phyloP scores from a whole-genome alignment of 2,113 vertebrate species.

The Salvelinus alpinus region DNA sequence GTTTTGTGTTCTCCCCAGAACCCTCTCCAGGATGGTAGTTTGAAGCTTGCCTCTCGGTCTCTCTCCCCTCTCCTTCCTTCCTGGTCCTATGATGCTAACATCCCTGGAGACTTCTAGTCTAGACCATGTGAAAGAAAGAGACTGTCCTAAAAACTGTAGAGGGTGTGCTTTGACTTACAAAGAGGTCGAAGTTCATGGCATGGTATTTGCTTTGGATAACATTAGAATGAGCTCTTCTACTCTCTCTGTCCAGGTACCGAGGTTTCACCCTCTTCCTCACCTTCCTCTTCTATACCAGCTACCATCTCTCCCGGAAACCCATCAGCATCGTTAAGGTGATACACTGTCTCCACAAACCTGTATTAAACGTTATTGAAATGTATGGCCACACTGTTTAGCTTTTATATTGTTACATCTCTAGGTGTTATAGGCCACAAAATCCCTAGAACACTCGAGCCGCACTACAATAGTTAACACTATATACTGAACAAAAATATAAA shows the following conservation, averaged over 20 bases:
- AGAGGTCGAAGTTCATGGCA: neutral
- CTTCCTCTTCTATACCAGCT: slow-evolving; percentile 90
- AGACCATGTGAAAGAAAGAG: neutral
- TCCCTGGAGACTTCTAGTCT: neutral
- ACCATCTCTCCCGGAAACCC: slow-evolving; percentile 94
- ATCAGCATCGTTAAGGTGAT: slow-evolving; percentile 97
- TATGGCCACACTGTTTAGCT: too few relatives aligned
- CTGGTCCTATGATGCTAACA: neutral
- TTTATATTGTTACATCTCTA: too few relatives aligned
- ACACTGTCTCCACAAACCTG: neutral
- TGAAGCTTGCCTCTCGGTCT: too few relatives aligned
- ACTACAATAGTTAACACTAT: too few relatives aligned
- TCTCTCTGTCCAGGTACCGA: slow-evolving; percentile 79
- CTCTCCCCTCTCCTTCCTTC: too few relatives aligned
- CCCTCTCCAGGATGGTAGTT: too few relatives aligned
- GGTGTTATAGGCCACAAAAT: too few relatives aligned
- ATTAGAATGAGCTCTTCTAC: neutral
- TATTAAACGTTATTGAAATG: too few relatives aligned
- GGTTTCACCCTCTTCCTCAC: slow-evolving; percentile 86
- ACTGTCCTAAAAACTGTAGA: neutral
- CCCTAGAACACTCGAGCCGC: too few relatives aligned
- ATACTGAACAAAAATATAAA: too few relatives aligned
- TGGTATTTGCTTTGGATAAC: neutral
- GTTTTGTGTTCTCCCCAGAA: too few relatives aligned
- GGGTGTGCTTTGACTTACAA: neutral